Evolutionary conservation across 2,797 vertebrate species (phyloP), one percentile per base, ranked within the genome.

Genomic region (Rhodeus uyekii): DNA sequence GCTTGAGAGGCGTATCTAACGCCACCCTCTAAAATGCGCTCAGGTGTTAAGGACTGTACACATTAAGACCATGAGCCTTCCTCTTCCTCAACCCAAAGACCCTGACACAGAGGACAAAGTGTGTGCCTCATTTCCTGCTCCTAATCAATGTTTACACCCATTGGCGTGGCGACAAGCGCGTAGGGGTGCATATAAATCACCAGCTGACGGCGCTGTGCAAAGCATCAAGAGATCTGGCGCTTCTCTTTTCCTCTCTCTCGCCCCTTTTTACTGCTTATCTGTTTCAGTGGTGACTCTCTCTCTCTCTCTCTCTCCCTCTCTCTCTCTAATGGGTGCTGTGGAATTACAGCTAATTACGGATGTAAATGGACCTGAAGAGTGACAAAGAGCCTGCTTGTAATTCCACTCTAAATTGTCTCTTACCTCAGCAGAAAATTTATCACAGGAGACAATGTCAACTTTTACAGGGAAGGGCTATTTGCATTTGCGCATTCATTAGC

Each of bases 361-460:
- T 96, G 95, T 96, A 96, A 97, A 96, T 96, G 95, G 95, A 94
- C 93, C 93, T 92, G 92, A 94, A 93, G 91, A 95, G 92, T 93
- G 93, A 94, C 93, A 94, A 94, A 93, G 91, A 92, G 92, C 90
- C 94, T 94, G 95, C 94, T 94, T 95, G 95, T 96, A 96, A 93
- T 95, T 96, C 95, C 90, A 94, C 94, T 95, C 93, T 96, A 95
- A 96, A 97, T 95, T 95, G 94, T 96, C 93, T 93, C 92, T 95
- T 95, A 95, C 94, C 95, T 96, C 96, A 96, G 96, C 96, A 96
- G 94, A 96, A 96, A 96, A 96, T 96, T 95, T 95, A 95, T 94
- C 94, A 94, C 88, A 55, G 92, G 93, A 95, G 95, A 96, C 95
- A 96, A 95, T 96, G 96, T 96, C 94, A 96, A 96, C 94, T 96